Evolutionary conservation across 2,797 vertebrate species (phyloP).

Genomic region (Ibycter americanus): DNA sequence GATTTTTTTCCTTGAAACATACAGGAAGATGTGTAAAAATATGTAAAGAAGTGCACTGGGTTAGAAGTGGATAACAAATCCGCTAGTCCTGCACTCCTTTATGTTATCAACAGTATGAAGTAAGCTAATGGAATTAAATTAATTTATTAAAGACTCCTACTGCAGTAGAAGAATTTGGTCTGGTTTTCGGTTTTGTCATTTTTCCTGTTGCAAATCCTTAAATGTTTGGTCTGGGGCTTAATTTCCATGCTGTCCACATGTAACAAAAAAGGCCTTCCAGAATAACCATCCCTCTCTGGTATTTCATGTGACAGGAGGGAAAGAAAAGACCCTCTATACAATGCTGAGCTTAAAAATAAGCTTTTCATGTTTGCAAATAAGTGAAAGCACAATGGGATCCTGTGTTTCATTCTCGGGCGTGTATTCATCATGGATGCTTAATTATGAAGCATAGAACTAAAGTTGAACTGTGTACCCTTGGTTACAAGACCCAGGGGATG

Average conservation of each 20-base stretch:
- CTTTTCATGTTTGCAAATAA: slow-evolving; percentile 51
- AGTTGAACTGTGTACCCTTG: slow-evolving; percentile 31
- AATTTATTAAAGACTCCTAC: background rate
- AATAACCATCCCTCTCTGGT: slow-evolving; percentile 39
- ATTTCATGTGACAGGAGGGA: slow-evolving; percentile 45
- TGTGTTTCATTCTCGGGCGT: slow-evolving; percentile 13
- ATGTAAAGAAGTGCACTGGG: background rate
- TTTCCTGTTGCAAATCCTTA: background rate
- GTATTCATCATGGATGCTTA: slow-evolving; percentile 45
- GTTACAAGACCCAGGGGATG: slow-evolving; percentile 35
- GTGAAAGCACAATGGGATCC: slow-evolving; percentile 43
- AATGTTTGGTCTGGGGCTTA: background rate
- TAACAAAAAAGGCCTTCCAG: background rate
- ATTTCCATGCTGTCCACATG: slow-evolving; percentile 16
- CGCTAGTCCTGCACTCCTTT: background rate
- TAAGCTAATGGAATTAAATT: background rate
- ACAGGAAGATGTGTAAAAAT: background rate
- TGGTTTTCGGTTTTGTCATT: background rate
- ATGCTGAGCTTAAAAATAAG: slow-evolving; percentile 61
- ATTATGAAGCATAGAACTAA: slow-evolving; percentile 49
- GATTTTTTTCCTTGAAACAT: background rate
- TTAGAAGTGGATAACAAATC: background rate
- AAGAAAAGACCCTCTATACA: slow-evolving; percentile 45
- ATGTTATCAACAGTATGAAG: background rate
- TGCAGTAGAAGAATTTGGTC: background rate